Conservation (phyloP, 2,888 invertebrate genomes). For the Trachelus troglodyta region DNA sequence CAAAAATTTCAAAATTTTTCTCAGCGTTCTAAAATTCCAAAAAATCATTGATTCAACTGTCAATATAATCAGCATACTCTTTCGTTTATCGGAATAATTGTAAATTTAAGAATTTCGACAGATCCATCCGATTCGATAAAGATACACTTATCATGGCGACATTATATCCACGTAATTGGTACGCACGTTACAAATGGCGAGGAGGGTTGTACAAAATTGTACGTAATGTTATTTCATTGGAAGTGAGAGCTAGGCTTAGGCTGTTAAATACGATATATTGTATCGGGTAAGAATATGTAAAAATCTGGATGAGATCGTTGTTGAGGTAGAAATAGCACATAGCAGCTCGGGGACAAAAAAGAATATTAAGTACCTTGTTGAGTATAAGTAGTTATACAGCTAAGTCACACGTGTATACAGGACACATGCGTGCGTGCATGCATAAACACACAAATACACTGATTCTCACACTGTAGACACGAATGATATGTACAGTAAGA, state of each 20-base stretch:
- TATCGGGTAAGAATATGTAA: slow-evolving; percentile 54
- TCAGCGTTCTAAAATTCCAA: not conserved
- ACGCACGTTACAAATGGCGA: slow-evolving; percentile 20
- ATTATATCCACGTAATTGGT: not conserved
- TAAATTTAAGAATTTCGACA: not conserved
- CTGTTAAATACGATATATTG: slow-evolving; percentile 52
- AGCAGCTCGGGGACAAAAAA: slow-evolving; percentile 55
- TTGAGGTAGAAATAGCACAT: slow-evolving; percentile 55
- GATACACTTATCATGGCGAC: not conserved
- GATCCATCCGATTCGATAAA: not conserved
- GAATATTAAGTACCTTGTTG: slow-evolving; percentile 64
- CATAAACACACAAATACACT: slow-evolving; percentile 24
- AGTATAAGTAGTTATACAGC: slow-evolving; percentile 60
- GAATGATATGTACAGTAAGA: not conserved
- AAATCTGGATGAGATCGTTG: slow-evolving; percentile 43
- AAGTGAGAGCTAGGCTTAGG: slow-evolving; percentile 57
- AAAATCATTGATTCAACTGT: not conserved
- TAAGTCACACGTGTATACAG: slow-evolving; percentile 36
- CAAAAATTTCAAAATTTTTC: not conserved
- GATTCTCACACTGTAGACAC: not conserved
- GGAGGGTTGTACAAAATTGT: slow-evolving; percentile 55
- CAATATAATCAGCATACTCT: not conserved
- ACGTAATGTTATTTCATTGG: slow-evolving; percentile 60
- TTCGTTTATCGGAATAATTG: not conserved
- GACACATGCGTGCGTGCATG: slow-evolving; percentile 11